Conservation (phyloP, 2,113 vertebrate species). For the Campylorhamphus procurvoides region DNA sequence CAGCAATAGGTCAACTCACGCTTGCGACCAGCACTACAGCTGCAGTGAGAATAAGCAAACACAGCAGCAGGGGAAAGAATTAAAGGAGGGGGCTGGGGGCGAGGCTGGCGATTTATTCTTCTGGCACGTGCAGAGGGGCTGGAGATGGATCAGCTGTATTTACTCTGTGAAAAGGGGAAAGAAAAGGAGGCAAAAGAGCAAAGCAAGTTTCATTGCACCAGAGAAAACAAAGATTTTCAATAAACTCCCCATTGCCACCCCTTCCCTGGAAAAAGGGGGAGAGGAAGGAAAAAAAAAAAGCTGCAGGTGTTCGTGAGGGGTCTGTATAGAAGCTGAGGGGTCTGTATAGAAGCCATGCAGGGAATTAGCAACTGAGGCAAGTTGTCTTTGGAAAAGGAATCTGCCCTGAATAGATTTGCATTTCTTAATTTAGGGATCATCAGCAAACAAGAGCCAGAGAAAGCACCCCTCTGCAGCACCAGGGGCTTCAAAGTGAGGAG, state of each 20-base stretch:
- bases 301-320: slow-evolving; percentile 67
- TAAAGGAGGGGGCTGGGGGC: slow-evolving; percentile 34
- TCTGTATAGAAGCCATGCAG: slow-evolving; percentile 36
- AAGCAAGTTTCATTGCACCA: slow-evolving; percentile 59
- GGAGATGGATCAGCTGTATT: slow-evolving; percentile 82
- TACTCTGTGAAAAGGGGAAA: slow-evolving; percentile 72
- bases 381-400: slow-evolving; percentile 61
- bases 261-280: not conserved
- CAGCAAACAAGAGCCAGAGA: slow-evolving; percentile 35
- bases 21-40: slow-evolving; percentile 72
- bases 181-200: slow-evolving; percentile 67
- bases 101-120: slow-evolving; percentile 68
- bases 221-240: slow-evolving; percentile 67
- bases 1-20: slow-evolving; percentile 62
- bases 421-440: slow-evolving; percentile 60
- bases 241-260: slow-evolving; percentile 28
- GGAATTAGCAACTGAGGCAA: slow-evolving; percentile 68
- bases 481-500: slow-evolving; percentile 32
- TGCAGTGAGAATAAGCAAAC: slow-evolving; percentile 75
- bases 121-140: slow-evolving; percentile 76
- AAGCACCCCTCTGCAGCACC: not conserved
- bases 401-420: slow-evolving; percentile 58
- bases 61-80: slow-evolving; percentile 67
- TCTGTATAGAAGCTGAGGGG: not conserved
- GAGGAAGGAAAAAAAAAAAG: not conserved